Conservation (phyloP, 2,888 invertebrate genomes). For the Drosophila neonasuta region DNA sequence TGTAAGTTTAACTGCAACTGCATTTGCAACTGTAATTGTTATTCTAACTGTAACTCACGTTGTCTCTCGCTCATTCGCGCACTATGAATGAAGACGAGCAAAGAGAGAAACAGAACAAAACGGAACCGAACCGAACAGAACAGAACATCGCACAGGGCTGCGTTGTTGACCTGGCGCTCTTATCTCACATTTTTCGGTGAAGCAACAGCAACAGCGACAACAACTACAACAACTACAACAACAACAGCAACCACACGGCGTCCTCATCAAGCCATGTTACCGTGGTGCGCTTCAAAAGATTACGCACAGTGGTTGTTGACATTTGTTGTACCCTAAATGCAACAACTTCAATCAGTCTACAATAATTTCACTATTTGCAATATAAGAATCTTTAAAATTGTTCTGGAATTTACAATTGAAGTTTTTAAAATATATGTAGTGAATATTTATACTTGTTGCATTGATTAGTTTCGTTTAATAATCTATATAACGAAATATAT, state of each 20-base stretch:
- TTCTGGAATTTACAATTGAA: too few relatives aligned
- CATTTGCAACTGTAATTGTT: slow-evolving; percentile 24
- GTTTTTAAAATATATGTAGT: too few relatives aligned
- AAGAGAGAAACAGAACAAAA: slow-evolving; percentile 9
- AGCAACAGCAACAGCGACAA: slow-evolving; percentile 17
- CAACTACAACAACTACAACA: neutral
- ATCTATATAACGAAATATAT: too few relatives aligned
- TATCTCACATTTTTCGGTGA: slow-evolving; percentile 32
- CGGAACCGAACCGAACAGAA: neutral
- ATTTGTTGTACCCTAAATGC: neutral
- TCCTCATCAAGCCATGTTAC: slow-evolving; percentile 32
- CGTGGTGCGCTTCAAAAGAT: slow-evolving; percentile 37
- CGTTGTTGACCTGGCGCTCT: slow-evolving; percentile 33
- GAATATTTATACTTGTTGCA: too few relatives aligned
- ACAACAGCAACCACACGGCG: slow-evolving; percentile 17
- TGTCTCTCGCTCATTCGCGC: slow-evolving; percentile 18
- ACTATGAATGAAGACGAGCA: slow-evolving; percentile 15
- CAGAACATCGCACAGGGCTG: neutral
- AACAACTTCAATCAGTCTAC: neutral
- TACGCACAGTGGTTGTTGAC: slow-evolving; percentile 42
- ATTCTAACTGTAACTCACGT: slow-evolving; percentile 15
- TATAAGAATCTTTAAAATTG: too few relatives aligned
- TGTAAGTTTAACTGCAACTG: slow-evolving; percentile 12
- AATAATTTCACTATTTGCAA: too few relatives aligned
- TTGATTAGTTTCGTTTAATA: too few relatives aligned